phyloP scores from a whole-genome alignment of 2,113 vertebrate species.

The Cyprinodon brontotheroides region DNA sequence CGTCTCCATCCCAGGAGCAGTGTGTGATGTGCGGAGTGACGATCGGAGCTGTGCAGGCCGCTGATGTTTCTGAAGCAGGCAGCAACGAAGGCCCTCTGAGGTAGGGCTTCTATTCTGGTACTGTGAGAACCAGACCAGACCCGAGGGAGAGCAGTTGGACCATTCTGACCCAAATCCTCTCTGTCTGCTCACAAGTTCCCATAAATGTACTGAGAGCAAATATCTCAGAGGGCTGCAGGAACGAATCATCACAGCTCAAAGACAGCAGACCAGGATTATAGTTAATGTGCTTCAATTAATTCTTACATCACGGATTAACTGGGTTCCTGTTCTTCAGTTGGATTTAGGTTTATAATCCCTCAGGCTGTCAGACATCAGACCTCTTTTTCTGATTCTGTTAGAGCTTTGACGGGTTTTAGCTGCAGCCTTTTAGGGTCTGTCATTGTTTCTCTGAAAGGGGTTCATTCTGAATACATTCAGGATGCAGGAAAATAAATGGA shows the following conservation, averaged over 20 bases:
- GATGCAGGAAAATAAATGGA: not conserved
- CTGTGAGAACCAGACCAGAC: constrained; percentile 41
- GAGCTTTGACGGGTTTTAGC: not conserved
- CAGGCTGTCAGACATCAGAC: not conserved
- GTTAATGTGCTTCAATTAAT: constrained; percentile 14
- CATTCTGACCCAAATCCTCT: constrained; percentile 35
- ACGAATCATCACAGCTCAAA: not conserved
- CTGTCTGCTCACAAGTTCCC: constrained; percentile 43
- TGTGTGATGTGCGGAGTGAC: constrained; percentile 19
- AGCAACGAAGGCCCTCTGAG: constrained; percentile 57
- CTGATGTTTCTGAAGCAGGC: constrained; percentile 29
- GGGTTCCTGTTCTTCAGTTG: not conserved
- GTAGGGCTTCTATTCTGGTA: constrained; percentile 69
- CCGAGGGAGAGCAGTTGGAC: constrained; percentile 38
- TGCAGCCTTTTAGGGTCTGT: not conserved
- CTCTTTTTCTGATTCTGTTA: not conserved
- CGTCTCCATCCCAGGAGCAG: constrained; percentile 35
- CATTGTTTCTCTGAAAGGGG: not conserved
- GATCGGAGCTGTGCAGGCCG: constrained; percentile 26
- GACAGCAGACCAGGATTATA: not conserved
- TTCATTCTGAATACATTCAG: not conserved
- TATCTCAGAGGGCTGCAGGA: constrained; percentile 2
- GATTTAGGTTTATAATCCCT: not conserved
- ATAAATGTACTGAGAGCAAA: constrained; percentile 59
- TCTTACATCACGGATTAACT: constrained; percentile 5